A percentile compares a stretch with the other conserved stretches of the same genome.
These are phyloP conservation scores for Acanthis flammea DNA, from an alignment of 2,797 vertebrate genomes.

Conservation along the genomic window DNA sequence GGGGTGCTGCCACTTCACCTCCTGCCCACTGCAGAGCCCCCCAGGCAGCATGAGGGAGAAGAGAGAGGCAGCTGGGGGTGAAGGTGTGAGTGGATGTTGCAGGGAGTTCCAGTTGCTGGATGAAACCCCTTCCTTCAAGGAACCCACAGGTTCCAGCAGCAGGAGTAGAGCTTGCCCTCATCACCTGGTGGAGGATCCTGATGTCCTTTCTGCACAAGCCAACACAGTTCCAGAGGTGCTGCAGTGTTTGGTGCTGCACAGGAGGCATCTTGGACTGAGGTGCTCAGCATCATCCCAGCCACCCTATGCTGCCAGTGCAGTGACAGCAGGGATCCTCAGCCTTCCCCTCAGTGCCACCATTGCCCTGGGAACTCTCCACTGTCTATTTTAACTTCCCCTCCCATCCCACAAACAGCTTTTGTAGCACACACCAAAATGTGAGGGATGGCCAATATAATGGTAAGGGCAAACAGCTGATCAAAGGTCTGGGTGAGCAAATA, in stretches of 20 bases:
- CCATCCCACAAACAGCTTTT: not conserved
- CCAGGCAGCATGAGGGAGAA: not conserved
- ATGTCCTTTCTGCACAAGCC: not conserved
- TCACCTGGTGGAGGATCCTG: not conserved
- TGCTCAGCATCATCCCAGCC: not conserved
- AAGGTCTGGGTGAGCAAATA: not conserved
- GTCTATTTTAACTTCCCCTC: not conserved
- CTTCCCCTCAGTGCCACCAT: not conserved
- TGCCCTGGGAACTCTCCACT: not conserved
- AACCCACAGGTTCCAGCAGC: not conserved
- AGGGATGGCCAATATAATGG: not conserved
- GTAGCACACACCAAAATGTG: not conserved
- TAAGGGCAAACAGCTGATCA: not conserved
- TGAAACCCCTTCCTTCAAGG: accelerated
- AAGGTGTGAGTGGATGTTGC: accelerated
- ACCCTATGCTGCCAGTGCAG: not conserved
- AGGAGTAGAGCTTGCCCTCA: not conserved
- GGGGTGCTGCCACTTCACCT: not conserved
- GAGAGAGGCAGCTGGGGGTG: not conserved
- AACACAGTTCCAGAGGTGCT: not conserved
- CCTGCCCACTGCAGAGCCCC: not conserved
- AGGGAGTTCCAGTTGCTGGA: not conserved
- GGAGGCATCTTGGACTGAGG: not conserved
- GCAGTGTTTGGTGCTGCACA: not conserved
- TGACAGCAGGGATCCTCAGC: not conserved